Evolutionary conservation across 2,113 vertebrate genomes (phyloP), one percentile per base, ranked within the genome.

Genomic region (Burhinus bistriatus): DNA sequence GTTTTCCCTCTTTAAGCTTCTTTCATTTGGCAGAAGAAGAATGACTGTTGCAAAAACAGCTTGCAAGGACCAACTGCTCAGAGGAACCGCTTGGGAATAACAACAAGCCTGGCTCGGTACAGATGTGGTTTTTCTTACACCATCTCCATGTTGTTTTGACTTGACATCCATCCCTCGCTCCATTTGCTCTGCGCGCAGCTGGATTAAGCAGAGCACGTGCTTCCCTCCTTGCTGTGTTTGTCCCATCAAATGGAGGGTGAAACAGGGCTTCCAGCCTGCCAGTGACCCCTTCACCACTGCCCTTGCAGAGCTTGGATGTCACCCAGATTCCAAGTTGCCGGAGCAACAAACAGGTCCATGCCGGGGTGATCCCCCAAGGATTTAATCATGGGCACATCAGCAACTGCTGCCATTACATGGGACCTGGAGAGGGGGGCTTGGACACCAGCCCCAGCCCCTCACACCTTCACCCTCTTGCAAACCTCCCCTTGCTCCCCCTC

Each of bases 1-100:
- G 45, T 66, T 65, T 71, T 75, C 12, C 9, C 7, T 42, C 52
- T 62, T 71, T 38, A 92, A 94, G 65, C 58, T 94, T 79, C 81
- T 95, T 84, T 77, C 51, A 40, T 51, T 61, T 79, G 77, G 38
- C 69, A 92, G 68, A 69, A 79, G 58, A 38, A 66, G 77, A 88
- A 77, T 42, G 52, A 64, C 23, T 76, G 79, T 40, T 83, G 16
- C 70, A 93, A 57, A 94, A 96, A 44, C 52, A 58, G 11, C 57
- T 93, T 15, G 6, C 40, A 71, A 78, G 77, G 87, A 12, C 32
- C n/a, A 9, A 30, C n/a, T 78, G 18, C 59, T 87, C 0, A 0
- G 29, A 16, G 2, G 5, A 71, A 47, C 9, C 3, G 0, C 55
- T 64, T 42, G 42, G 29, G 58, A 83, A 16, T 20, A 58, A 30